These are phyloP conservation scores for Littorina saxatilis DNA, from an alignment of 1,140 invertebrate genomes.

Conservation along the genomic window DNA sequence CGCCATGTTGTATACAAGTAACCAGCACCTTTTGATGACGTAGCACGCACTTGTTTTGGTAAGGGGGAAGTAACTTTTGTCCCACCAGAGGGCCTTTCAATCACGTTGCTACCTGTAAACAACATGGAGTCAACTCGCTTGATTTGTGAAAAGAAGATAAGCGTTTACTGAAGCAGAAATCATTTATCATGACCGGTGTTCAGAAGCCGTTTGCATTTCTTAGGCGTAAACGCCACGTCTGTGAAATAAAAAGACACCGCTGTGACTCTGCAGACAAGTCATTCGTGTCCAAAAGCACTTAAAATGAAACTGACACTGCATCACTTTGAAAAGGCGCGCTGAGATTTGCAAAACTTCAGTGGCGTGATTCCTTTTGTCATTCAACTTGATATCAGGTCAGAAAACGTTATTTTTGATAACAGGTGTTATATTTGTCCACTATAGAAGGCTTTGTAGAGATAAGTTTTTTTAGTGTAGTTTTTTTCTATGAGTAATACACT, in stretches of 20 bases:
- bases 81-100: neutral
- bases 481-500: too few relatives aligned
- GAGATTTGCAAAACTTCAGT: neutral
- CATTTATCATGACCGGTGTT: neutral
- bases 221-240: too few relatives aligned
- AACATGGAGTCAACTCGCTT: conserved; percentile 40
- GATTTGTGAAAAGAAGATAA: conserved; percentile 23
- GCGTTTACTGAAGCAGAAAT: conserved; percentile 20
- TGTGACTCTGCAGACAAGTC: neutral
- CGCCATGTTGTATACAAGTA: conserved; percentile 37
- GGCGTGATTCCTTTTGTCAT: neutral
- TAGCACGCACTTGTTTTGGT: conserved; percentile 3
- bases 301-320: conserved; percentile 5
- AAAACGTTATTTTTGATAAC: too few relatives aligned
- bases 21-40: conserved; percentile 26
- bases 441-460: too few relatives aligned
- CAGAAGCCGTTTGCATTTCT: neutral
- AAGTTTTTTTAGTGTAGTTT: too few relatives aligned
- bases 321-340: neutral
- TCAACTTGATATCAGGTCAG: neutral
- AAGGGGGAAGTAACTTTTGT: neutral
- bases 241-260: neutral
- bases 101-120: conserved; percentile 55
- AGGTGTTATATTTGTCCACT: too few relatives aligned
- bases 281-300: neutral